Evolutionary conservation across 2,113 vertebrate genomes (phyloP).

Genomic region (Psephotus haematonotus): DNA sequence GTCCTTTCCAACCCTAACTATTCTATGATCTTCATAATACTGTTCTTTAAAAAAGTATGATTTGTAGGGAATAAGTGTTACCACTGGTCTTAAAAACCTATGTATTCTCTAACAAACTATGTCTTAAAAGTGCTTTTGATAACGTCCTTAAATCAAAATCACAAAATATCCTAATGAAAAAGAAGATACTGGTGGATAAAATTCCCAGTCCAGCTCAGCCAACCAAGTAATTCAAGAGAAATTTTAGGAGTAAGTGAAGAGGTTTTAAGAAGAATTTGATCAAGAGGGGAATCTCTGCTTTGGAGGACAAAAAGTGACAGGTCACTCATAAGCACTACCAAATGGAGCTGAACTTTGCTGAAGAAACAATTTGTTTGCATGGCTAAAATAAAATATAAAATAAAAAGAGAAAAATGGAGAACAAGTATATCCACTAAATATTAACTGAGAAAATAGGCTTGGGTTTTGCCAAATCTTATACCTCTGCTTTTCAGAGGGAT

Average conservation of each 20-base stretch:
- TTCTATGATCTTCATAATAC: not conserved
- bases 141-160: not conserved
- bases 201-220: not conserved
- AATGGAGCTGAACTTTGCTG: not conserved
- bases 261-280: not conserved
- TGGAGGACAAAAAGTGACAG: not conserved
- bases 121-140: not conserved
- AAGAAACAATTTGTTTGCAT: not conserved
- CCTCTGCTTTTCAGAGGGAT: not conserved
- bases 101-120: not conserved
- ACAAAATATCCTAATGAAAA: not conserved
- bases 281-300: not conserved
- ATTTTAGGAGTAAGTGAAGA: not conserved
- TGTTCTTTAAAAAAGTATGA: not conserved
- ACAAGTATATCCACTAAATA: not conserved
- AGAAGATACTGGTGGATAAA: not conserved
- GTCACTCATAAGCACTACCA: not conserved
- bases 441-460: not conserved
- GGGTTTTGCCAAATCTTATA: not conserved
- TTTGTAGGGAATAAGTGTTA: not conserved
- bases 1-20: not conserved
- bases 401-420: not conserved
- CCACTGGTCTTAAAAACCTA: not conserved
- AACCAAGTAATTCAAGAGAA: not conserved
- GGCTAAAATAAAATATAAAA: not conserved